Base-by-base conservation (phyloP, 2,888 invertebrate genomes). In the Alsophila aescularia region DNA sequence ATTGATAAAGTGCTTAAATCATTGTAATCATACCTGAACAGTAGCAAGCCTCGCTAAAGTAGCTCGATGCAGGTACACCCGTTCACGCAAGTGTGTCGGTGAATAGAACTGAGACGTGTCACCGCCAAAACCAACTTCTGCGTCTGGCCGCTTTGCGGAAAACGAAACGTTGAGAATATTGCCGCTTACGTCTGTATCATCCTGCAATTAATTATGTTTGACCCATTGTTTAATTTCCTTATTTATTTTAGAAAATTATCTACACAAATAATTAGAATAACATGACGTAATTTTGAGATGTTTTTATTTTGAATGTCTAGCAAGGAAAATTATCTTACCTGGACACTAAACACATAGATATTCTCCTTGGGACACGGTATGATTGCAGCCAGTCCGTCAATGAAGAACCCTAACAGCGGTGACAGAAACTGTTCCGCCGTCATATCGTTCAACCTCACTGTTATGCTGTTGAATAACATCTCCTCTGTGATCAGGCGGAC, bases 121-220 rank as follows among this genome's bases (percentile, higher is more conserved):
- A 53, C 96, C 96, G 9, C 93, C 93, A 0, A 80, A 75, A 1
- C 80, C 83, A 0, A 88, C 24, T 1, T 96, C 95, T 0, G 96
- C 95, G 60, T 97, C 97, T 0, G 97, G 96, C 24, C 95, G 92
- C 54, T 95, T 93, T 0, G 98, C 98, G 0, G 98, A 97, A 81
- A 99, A 98, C 65, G 98, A 98, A 0, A 99, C 97, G 81, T 99
- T 99, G 14, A 99, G 83, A 50, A 98, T 97, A 77, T 96, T 95
- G 0, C 95, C 94, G 2, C 95, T 94, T 0, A 98, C 97, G 75
- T 98, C 98, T 0, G 96, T 96, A 77, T 98, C 98, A 75, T 98
- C 97, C 93, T 96, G 85, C 8, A 60, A 59, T 52, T 49, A 3
- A 29, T 29, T 2, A 2, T 29, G 29, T 29, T 29, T 10, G 2